A percentile compares a stretch with the other conserved stretches of the same genome.
These are phyloP conservation scores for Ormia ochracea DNA, from an alignment of 2,888 invertebrate species.

Conservation along the genomic window DNA sequence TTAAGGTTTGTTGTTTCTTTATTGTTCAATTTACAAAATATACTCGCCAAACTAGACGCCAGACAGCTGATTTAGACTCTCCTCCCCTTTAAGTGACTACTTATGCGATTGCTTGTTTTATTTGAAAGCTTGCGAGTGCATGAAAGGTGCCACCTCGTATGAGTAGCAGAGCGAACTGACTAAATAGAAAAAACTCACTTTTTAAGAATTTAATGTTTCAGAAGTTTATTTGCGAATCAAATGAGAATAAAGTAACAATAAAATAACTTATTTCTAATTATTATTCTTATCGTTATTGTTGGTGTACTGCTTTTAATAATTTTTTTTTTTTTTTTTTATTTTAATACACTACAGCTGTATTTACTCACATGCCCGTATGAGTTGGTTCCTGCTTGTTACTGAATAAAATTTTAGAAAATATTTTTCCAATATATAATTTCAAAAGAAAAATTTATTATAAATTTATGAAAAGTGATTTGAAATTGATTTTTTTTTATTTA, in stretches of 20 bases:
- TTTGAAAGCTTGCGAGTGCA: constrained; percentile 7
- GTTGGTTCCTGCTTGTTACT: not conserved
- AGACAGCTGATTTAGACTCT: constrained; percentile 15
- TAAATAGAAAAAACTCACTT: constrained; percentile 1
- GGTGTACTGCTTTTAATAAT: constrained; percentile 50
- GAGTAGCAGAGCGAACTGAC: constrained; percentile 40
- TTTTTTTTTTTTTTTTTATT: constrained; percentile 3
- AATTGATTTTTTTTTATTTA: too few relatives aligned
- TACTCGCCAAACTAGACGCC: not conserved
- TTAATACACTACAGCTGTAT: constrained; percentile 46
- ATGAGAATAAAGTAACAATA: constrained; percentile 5
- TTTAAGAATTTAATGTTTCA: constrained; percentile 3
- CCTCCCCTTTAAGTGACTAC: constrained; percentile 21
- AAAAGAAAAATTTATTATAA: not conserved
- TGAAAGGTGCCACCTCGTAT: constrained; percentile 1
- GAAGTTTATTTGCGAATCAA: constrained; percentile 14
- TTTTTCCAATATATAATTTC: not conserved
- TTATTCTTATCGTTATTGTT: constrained; percentile 47
- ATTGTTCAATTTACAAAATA: not conserved
- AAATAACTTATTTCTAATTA: constrained; percentile 48
- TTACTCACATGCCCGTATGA: constrained; percentile 49
- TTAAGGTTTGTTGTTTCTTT: not conserved
- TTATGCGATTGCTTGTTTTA: constrained; percentile 4
- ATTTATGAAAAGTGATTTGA: not conserved
- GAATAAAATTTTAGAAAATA: not conserved